These are phyloP conservation scores for Baronia brevicornis DNA, from an alignment of 2,888 invertebrate genomes.

Conservation along the genomic window DNA sequence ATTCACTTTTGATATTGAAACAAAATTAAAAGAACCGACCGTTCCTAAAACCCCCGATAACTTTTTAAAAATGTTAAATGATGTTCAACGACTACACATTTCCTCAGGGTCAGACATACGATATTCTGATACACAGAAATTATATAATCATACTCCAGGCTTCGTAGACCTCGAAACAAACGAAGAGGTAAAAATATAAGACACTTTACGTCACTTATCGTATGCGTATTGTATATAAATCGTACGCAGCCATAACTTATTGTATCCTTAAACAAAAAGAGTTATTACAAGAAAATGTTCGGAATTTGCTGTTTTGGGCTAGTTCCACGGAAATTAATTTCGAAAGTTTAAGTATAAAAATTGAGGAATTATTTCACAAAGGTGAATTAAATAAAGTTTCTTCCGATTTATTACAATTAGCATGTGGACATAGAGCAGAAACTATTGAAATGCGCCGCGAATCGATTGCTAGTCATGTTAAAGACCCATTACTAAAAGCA, in stretches of 20 bases:
- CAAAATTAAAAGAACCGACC: constrained; percentile 15
- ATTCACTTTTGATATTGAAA: constrained; percentile 15
- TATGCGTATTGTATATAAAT: constrained; percentile 10
- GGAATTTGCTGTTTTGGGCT: too few relatives aligned
- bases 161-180: constrained; percentile 14
- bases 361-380: too few relatives aligned
- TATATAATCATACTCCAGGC: constrained; percentile 15
- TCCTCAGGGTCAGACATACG: constrained; percentile 12
- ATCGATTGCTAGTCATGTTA: constrained; percentile 10
- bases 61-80: constrained; percentile 11
- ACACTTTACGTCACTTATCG: constrained; percentile 8
- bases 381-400: too few relatives aligned
- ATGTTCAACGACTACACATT: constrained; percentile 9
- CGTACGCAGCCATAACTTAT: too few relatives aligned
- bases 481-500: constrained; percentile 17
- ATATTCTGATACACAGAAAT: constrained; percentile 14
- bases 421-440: constrained; percentile 17
- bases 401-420: constrained; percentile 16
- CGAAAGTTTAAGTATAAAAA: too few relatives aligned
- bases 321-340: too few relatives aligned
- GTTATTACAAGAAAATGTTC: too few relatives aligned
- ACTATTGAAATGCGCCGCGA: constrained; percentile 17
- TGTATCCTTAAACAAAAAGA: too few relatives aligned
- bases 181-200: constrained; percentile 14
- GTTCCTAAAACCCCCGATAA: too few relatives aligned